phyloP scores from a whole-genome alignment of 2,113 vertebrate species.

The Cromileptes altivelis region DNA sequence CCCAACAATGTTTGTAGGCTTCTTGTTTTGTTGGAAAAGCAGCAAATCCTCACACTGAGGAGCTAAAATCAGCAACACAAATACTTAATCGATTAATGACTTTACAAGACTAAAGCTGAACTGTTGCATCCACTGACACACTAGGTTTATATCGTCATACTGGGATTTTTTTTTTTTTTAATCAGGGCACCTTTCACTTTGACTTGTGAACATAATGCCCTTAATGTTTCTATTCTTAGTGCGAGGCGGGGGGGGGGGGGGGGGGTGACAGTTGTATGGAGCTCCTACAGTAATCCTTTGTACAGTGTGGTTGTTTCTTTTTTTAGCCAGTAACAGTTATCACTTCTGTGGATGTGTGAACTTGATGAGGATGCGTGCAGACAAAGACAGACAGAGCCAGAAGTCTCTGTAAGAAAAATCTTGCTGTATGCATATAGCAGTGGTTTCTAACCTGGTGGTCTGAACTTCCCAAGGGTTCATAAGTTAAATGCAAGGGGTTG shows the following conservation, averaged over 20 bases:
- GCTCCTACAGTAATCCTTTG: conserved; percentile 44
- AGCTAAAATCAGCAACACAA: not conserved
- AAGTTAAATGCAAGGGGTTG: conserved; percentile 8
- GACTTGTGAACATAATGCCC: conserved; percentile 22
- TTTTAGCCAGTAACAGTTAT: conserved; percentile 41
- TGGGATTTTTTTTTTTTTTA: not conserved
- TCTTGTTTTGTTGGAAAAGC: not conserved
- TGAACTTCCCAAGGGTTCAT: not conserved
- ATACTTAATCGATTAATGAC: accelerated
- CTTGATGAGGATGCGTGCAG: not conserved
- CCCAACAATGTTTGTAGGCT: too few relatives aligned
- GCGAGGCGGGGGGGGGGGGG: not conserved
- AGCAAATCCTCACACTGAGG: not conserved
- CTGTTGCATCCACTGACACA: conserved; percentile 1
- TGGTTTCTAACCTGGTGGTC: not conserved
- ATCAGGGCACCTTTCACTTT: conserved; percentile 28
- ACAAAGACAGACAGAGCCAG: not conserved
- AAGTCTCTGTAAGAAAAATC: conserved; percentile 7
- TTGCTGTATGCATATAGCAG: not conserved
- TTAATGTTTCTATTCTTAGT: conserved; percentile 50
- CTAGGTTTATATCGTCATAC: not conserved
- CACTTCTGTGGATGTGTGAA: conserved; percentile 24
- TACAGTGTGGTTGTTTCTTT: conserved; percentile 36
- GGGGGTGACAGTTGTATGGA: conserved; percentile 11
- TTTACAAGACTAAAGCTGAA: not conserved